Evolutionary conservation across 2,888 invertebrate genomes (phyloP), one percentile per base, ranked within the genome.

Genomic region (Lasius platythorax): DNA sequence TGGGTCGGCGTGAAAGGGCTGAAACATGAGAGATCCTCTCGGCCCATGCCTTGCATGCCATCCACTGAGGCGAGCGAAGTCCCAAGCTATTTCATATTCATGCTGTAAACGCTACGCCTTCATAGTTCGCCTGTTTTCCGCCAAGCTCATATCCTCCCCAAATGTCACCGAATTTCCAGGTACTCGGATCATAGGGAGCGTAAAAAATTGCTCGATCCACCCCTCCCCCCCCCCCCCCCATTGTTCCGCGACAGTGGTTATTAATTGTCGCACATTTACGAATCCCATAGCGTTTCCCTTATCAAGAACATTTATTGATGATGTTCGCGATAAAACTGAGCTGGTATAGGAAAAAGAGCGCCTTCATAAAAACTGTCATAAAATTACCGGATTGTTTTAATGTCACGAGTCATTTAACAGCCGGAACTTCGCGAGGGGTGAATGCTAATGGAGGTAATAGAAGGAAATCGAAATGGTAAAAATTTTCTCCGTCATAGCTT

Each of bases 51-150:
- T 23, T 15, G 28, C 67, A 67, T 67, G 67, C 43, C 67, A 28
- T 63, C 18, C 30, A 43, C 9, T 12, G 33, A 63, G 11, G 40
- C 43, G 43, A 23, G 43, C 43, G 5, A 43, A 67, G 15, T 28
- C 43, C 43, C 43, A 15, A 23, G 67, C 67, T 67, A 67, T 33
- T 58, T 58, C 56, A 67, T 67, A 67, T 67, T 67, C 43, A 67
- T 67, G 43, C 28, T 33, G 23, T 40, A 40, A 66, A 66, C 40
- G 66, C 40, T 40, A 23, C 23, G 23, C 40, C 23, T 15, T 43
- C 8, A 33, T 67, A 23, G 46, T 46, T 28, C 3, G 12, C 2
- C 12, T 11, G 15, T 46, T 67, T 28, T 28, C 43, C 43, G 15
- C 8, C 23, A 64, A n/a, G 43, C 5, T 28, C 28, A 67, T 28